Conservation (phyloP, 2,888 invertebrate genomes). For the Polydesmus complanatus region DNA sequence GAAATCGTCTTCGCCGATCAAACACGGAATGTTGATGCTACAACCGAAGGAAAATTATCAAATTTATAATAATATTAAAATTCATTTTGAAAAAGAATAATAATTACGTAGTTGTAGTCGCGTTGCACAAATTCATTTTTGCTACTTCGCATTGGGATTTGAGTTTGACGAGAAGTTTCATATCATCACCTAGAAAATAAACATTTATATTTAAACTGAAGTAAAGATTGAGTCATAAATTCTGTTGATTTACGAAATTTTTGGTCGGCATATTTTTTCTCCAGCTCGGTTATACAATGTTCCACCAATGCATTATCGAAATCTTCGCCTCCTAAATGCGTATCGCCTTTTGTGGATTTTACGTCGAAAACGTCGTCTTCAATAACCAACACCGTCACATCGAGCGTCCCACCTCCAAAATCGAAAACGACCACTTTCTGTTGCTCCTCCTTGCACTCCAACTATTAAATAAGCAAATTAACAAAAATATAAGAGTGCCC, state of each 20-base stretch:
- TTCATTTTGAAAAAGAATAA: neutral
- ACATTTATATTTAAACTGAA: too few species aligned
- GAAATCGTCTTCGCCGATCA: neutral
- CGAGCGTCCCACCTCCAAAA: constrained; percentile 1
- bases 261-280: neutral
- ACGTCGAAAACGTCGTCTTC: neutral
- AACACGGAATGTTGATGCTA: neutral
- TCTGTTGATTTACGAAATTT: too few species aligned
- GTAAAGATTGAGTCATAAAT: too few species aligned
- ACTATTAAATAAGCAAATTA: neutral
- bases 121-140: neutral
- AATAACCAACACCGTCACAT: neutral
- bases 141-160: neutral
- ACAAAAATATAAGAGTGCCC: neutral
- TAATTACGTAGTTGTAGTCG: neutral
- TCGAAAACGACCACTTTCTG: neutral
- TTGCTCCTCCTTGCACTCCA: neutral
- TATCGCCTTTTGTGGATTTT: neutral
- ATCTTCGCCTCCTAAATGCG: constrained; percentile 6
- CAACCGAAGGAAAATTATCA: neutral
- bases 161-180: neutral
- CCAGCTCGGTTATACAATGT: neutral
- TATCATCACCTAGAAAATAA: neutral
- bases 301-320: neutral
- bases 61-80: neutral